Base-by-base conservation (phyloP, 92 coral and sea anemone genomes). In the Anthopleura xanthogrammica region DNA sequence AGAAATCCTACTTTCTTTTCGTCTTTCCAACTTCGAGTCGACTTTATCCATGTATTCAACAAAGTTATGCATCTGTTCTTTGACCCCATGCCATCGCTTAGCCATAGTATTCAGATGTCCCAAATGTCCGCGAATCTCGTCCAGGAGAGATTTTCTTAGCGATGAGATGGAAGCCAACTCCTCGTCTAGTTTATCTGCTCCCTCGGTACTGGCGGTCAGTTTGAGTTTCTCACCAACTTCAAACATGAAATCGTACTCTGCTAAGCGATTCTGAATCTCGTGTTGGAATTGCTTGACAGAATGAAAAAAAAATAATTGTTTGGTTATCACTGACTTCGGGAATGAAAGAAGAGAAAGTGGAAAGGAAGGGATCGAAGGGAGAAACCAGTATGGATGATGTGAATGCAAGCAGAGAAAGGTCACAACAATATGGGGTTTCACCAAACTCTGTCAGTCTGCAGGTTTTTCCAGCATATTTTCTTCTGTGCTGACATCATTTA, bases 11-110 rank as follows among this genome's bases (percentile, higher is more conserved):
- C 92, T 94, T 36, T 92, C 94, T 75, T 82, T 92, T 2, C 91
- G 91, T 72, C 90, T 66, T 78, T 87, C 91, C 77, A 94, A 78
- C 39, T 90, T 90, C 40, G 91, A 91, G 79, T 96, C 99, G 16
- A 93, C 94, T 52, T 82, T 90, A 55, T 96, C 92, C 97, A 96
- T 94, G 85, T 95, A 96, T 83, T 92, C 90, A 39, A 85, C 94
- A 86, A 96, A 89, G 79, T 82, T 87, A 78, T 94, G 92, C 93
- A 96, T 91, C 82, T 95, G 95, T 65, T 86, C 89, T 56, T 90
- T 90, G 54, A 94, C 79, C 1, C 90, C 94, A 76, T 92, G 92
- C 99, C 99, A 96, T 77, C 93, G 94, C 79, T 90, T 94, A 13
- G 91, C 84, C 60, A 85, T 76, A 52, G 82, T 84, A 79, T 92